A percentile compares a stretch with the other conserved stretches of the same genome.
These are phyloP conservation scores for Halisarca cf. caerulea DNA, from an alignment of 37 sponge, comb jelly and placozoan species.

Conservation along the genomic window DNA sequence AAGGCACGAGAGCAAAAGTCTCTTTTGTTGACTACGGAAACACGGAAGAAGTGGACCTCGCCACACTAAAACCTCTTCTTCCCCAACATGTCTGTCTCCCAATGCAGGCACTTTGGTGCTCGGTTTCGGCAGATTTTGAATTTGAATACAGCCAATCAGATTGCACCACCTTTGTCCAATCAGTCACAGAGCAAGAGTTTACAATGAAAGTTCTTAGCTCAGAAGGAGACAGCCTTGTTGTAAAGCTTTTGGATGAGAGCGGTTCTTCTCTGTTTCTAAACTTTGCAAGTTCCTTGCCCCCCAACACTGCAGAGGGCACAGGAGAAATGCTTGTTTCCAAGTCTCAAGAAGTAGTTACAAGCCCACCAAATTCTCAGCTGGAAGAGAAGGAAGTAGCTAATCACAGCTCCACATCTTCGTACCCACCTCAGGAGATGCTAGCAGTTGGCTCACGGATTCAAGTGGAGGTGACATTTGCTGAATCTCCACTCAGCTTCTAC, in stretches of 20 bases:
- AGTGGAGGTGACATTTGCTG: neutral
- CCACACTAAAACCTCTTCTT: neutral
- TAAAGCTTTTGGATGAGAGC: neutral
- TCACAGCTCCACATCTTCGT: neutral
- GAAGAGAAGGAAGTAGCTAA: neutral
- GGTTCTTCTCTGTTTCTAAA: neutral
- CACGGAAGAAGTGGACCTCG: conserved; percentile 36
- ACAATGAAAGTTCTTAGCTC: neutral
- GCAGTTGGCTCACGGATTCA: neutral
- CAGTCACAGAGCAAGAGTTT: neutral
- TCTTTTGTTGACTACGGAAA: conserved; percentile 82
- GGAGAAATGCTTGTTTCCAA: neutral
- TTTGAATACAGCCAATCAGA: neutral
- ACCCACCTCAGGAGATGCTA: neutral
- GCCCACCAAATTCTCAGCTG: neutral
- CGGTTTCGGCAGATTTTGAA: neutral
- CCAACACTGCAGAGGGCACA: neutral
- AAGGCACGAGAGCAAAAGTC: conserved; percentile 12
- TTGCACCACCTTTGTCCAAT: neutral
- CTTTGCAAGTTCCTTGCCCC: neutral
- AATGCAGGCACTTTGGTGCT: conserved; percentile 50
- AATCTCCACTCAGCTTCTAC: conserved; percentile 8
- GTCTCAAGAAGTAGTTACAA: neutral
- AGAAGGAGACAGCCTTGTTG: neutral
- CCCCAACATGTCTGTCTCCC: conserved; percentile 11